These are phyloP conservation scores for Pelecanoides urinatrix DNA, from an alignment of 2,113 vertebrate genomes.

Conservation along the genomic window DNA sequence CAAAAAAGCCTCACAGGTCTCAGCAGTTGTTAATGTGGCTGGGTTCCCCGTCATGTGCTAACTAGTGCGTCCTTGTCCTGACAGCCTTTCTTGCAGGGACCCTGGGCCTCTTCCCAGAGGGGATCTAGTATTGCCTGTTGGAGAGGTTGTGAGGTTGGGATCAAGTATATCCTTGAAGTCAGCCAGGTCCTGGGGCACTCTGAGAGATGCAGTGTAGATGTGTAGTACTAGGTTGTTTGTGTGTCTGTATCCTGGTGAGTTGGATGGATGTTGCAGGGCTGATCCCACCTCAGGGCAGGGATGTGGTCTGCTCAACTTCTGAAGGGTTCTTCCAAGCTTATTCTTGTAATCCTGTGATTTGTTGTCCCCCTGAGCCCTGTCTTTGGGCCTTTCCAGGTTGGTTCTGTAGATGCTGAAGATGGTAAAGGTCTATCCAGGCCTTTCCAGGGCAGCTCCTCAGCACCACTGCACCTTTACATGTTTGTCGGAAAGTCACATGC, in stretches of 20 bases:
- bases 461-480: neutral
- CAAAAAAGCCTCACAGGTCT: neutral
- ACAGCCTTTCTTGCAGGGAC: neutral
- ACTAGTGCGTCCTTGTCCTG: neutral
- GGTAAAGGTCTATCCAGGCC: neutral
- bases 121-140: neutral
- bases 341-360: neutral
- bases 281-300: neutral
- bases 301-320: neutral
- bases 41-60: neutral
- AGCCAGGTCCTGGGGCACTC: neutral
- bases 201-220: neutral
- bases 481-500: neutral
- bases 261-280: neutral
- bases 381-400: neutral
- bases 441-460: neutral
- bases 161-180: neutral
- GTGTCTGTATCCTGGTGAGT: neutral
- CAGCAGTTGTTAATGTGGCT: neutral
- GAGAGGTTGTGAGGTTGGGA: neutral
- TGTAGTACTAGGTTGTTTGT: neutral
- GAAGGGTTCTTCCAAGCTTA: neutral
- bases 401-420: neutral
- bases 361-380: neutral
- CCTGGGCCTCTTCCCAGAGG: neutral